A percentile compares a stretch with the other conserved stretches of the same genome.
phyloP scores from a whole-genome alignment of 2,797 vertebrate genomes.

The Pipistrellus pipistrellus region DNA sequence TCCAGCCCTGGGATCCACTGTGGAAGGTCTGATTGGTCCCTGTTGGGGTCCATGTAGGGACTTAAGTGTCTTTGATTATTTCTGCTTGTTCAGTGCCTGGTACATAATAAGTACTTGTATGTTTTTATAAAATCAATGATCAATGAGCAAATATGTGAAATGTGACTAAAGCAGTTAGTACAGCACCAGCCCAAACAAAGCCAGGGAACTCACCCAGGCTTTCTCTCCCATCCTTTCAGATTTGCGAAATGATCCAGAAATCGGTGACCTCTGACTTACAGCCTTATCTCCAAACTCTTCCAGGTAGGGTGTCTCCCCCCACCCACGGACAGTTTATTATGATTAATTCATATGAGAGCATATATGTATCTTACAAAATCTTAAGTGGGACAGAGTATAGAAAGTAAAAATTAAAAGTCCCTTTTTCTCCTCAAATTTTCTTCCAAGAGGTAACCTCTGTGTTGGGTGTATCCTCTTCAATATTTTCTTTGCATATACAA shows the following conservation, averaged over 20 bases:
- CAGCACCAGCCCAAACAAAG: not conserved
- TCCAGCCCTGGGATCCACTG: not conserved
- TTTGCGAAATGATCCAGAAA: slow-evolving; percentile 75
- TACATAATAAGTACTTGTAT: not conserved
- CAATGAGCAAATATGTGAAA: not conserved
- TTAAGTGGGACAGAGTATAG: not conserved
- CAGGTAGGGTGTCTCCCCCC: slow-evolving; percentile 80
- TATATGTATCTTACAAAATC: not conserved
- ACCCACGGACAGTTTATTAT: not conserved
- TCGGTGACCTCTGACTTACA: slow-evolving; percentile 76
- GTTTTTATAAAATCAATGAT: not conserved
- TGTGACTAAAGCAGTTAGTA: not conserved
- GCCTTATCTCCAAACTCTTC: slow-evolving; percentile 83
- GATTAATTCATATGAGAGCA: not conserved
- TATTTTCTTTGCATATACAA: slow-evolving; percentile 5
- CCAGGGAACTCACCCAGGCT: not conserved
- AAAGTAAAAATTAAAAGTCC: not conserved
- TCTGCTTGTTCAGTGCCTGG: not conserved
- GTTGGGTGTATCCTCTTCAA: not conserved
- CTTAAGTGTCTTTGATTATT: not conserved
- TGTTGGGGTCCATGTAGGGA: not conserved
- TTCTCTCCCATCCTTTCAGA: slow-evolving; percentile 66
- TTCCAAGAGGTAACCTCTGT: not conserved
- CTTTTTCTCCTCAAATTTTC: slow-evolving; percentile 12
- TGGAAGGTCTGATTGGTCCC: not conserved